phyloP scores from a whole-genome alignment of 2,888 invertebrate species.

The Eutolmus rufibarbis region DNA sequence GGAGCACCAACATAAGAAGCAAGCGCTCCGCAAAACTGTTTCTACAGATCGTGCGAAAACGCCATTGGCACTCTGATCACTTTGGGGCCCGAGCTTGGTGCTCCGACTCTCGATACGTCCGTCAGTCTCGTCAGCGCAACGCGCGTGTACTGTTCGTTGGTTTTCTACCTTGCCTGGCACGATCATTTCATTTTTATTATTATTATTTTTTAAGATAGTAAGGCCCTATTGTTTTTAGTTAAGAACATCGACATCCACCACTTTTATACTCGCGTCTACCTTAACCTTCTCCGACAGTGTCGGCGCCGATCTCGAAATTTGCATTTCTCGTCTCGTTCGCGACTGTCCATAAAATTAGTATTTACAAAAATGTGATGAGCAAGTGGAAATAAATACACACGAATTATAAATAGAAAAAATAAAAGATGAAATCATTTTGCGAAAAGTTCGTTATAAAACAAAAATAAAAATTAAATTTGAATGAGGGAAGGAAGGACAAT shows the following conservation, averaged over 20 bases:
- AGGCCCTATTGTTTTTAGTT: neutral
- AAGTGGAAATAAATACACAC: constrained; percentile 17
- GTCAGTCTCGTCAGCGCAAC: constrained; percentile 56
- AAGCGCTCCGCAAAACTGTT: constrained; percentile 13
- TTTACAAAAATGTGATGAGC: constrained; percentile 23
- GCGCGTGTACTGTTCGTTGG: constrained; percentile 55
- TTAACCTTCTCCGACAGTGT: neutral
- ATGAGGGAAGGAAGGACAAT: neutral
- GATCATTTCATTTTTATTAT: neutral
- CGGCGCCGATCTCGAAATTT: constrained; percentile 6
- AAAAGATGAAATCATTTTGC: constrained; percentile 34
- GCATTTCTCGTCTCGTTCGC: constrained; percentile 6
- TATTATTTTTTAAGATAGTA: neutral
- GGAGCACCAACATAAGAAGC: neutral
- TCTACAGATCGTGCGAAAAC: constrained; percentile 37
- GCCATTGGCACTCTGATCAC: constrained; percentile 50
- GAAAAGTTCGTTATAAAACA: constrained; percentile 14
- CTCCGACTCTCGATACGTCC: constrained; percentile 51
- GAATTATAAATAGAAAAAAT: constrained; percentile 34
- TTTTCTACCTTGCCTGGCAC: constrained; percentile 42
- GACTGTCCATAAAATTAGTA: constrained; percentile 15
- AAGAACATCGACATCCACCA: constrained; percentile 5
- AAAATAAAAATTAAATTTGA: neutral
- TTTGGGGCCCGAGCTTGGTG: constrained; percentile 53
- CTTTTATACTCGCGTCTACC: neutral